Evolutionary conservation across 2,113 vertebrate species (phyloP), one percentile per base, ranked within the genome.

Genomic region (Cairina moschata): DNA sequence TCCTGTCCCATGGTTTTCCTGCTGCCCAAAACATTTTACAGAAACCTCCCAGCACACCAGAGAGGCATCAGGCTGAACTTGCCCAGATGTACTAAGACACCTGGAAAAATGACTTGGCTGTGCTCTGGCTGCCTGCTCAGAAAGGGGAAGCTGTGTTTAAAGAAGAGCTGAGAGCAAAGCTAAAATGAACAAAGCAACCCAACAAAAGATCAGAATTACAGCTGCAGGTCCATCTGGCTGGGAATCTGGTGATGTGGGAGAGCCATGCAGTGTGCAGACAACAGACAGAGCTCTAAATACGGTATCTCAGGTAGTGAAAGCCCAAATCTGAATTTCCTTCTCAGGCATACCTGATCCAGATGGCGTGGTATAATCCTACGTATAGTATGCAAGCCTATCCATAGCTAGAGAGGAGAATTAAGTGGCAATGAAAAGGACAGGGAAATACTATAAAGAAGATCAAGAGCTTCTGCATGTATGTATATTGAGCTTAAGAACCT

Each of bases 391-490:
- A 42, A 71, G 17, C 1, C 71, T 59, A 55, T 22, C 62, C 8
- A 8, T 46, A 46, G 4, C 11, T 48, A 83, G 54, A 59, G 54
- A 63, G 42, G 60, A 54, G 11, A 76, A 65, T 56, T 83, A 91
- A 63, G n/a, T 52, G 22, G 11, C 36, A 8, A 17, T 73, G 8
- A 79, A 88, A 93, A 60, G 38, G 42, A 40, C 10, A 88, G 5
- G 36, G 28, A 56, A 73, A 5, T 38, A 87, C 59, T 79, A 32
- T 52, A 52, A 68, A n/a, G 44, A 93, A 54, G 34, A 73, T 59
- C 7, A 73, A 80, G 8, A 0, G 0, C 4, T 26, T 12, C 50
- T 48, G 31, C 28, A 29, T 63, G 55, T 62, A 26, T 34, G 38
- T 69, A 14, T 59, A 40, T 14, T 50, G 17, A 78, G 2, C 8